Evolutionary conservation across 1,140 invertebrate species (phyloP).

Genomic region (Neodiprion virginianus): DNA sequence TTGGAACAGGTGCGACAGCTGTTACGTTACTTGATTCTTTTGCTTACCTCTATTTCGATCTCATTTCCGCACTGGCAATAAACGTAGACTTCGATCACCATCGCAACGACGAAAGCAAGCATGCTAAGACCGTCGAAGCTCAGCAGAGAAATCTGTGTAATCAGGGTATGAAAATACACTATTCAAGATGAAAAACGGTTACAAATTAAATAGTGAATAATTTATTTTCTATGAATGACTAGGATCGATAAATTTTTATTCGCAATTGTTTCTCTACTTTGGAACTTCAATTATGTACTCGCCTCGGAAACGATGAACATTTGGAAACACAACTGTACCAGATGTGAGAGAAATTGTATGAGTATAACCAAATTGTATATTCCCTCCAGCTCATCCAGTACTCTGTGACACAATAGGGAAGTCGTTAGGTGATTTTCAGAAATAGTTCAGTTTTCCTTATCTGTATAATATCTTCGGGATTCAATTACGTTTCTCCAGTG

Average conservation of each 20-base stretch:
- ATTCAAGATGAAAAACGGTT: no score
- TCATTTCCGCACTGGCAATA: neutral
- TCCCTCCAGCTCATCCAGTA: neutral
- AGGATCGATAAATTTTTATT: no score
- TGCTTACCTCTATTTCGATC: neutral
- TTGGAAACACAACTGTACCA: neutral
- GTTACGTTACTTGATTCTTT: no score
- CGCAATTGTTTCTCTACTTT: no score
- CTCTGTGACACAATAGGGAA: neutral
- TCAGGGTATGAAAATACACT: no score
- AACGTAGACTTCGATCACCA: neutral
- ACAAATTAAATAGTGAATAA: no score
- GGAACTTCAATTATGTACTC: neutral
- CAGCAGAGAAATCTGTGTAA: neutral
- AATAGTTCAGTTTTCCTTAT: no score
- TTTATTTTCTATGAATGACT: no score
- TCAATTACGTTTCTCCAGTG: no score
- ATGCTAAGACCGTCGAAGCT: slow-evolving; percentile 4
- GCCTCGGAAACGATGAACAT: neutral
- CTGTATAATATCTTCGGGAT: no score
- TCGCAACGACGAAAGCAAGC: neutral
- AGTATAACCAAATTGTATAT: neutral
- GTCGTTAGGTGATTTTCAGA: no score
- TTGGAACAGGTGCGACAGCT: no score
- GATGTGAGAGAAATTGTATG: neutral